A percentile compares a stretch with the other conserved stretches of the same genome.
Conservation (phyloP, 2,888 invertebrate genomes). For the Idaea dimidiata region DNA sequence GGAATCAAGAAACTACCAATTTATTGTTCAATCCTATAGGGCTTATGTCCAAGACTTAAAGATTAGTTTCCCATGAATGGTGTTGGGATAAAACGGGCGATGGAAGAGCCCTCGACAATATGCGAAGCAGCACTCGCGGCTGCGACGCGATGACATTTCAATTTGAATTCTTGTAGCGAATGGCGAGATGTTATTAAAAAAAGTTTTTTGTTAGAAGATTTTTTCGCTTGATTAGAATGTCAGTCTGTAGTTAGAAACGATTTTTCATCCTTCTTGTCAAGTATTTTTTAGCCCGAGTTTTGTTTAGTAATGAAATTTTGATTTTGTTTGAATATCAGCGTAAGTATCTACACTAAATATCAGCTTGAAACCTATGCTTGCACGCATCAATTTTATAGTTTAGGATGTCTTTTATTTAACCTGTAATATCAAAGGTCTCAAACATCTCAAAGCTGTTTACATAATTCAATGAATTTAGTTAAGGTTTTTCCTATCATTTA, state of each 20-base stretch:
- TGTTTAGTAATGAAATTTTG: neutral
- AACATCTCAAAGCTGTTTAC: too few species aligned
- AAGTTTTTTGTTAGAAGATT: slow-evolving; percentile 47
- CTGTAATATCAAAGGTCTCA: too few species aligned
- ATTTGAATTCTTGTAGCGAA: slow-evolving; percentile 72
- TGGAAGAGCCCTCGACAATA: slow-evolving; percentile 48
- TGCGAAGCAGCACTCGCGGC: slow-evolving; percentile 54
- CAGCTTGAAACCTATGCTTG: too few species aligned
- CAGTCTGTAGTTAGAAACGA: slow-evolving; percentile 16
- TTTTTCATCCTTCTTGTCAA: slow-evolving; percentile 21
- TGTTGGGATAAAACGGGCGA: slow-evolving; percentile 22
- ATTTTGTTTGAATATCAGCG: neutral
- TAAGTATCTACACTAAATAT: neutral
- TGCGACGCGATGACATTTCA: slow-evolving; percentile 72
- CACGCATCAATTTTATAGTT: too few species aligned
- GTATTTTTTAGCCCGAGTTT: neutral
- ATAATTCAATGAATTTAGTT: too few species aligned
- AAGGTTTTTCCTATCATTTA: too few species aligned
- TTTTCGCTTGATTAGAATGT: slow-evolving; percentile 43
- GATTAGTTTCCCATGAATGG: slow-evolving; percentile 30
- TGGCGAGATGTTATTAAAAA: slow-evolving; percentile 57
- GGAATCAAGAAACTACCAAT: slow-evolving; percentile 58
- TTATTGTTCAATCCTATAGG: slow-evolving; percentile 22
- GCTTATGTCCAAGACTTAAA: slow-evolving; percentile 33
- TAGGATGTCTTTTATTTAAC: too few species aligned